Evolutionary conservation across 2,797 vertebrate species (phyloP), one percentile per base, ranked within the genome.

Genomic region (Pristis pectinata): DNA sequence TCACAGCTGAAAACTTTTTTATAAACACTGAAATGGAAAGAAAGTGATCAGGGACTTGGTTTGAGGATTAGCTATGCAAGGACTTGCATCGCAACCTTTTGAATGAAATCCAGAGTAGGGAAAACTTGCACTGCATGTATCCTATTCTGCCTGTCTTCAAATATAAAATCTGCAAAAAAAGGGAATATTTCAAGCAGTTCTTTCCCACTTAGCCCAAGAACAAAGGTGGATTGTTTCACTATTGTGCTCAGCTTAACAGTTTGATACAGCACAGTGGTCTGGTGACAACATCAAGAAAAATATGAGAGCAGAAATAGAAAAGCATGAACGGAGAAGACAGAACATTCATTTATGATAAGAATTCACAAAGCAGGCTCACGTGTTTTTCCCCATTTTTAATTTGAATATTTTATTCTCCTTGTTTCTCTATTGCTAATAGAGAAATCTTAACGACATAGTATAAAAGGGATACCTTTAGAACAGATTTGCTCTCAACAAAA

Each of bases 1-100:
- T 96, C 96, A 96, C 96, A 95, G 95, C 95, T 96, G 96, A 95
- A 96, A 97, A 97, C 70, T 96, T 96, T 96, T 96, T 95, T 56
- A 94, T 95, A 96, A 96, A 96, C 95, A 92, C 94, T 95, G 95
- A 96, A 70, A 74, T 59, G 95, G 96, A 96, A 96, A 96, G 95
- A 82, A 95, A 95, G 95, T 95, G 96, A 95, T 95, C 95, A 95
- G 96, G 95, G 96, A 94, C 94, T 95, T 95, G 94, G 95, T 96
- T 77, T 96, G 95, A 24, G 44, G 96, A 95, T 96, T 96, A 96
- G 96, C 96, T 96, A 96, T 64, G 94, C 96, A 95, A 96, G 80
- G 95, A 97, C 96, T 96, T 96, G 96, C n/a, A 96, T 96, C 96
- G 96, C 95, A 95, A 96, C 95, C 97, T 96, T 49, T 11, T 30